Evolutionary conservation across 2,888 invertebrate genomes (phyloP).

Genomic region (Protonemura montana): DNA sequence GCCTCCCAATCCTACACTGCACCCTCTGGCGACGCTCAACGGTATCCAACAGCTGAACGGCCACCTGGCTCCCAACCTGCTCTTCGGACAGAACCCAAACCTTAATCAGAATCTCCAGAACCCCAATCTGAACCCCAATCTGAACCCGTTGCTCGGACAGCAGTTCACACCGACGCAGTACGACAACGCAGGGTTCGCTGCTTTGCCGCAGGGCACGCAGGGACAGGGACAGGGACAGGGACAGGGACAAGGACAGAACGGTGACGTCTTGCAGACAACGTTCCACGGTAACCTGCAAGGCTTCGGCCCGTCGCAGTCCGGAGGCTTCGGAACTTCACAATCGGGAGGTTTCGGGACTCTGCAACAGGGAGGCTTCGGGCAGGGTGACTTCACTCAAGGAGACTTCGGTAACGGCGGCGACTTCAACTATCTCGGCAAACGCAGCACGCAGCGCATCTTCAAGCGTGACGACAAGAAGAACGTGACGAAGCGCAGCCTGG

Average conservation of each 20-base stretch:
- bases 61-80: constrained; percentile 61
- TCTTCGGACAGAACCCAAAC: constrained; percentile 68
- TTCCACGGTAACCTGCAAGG: constrained; percentile 33
- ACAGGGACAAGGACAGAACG: constrained; percentile 15
- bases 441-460: constrained; percentile 46
- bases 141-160: constrained; percentile 27
- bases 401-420: constrained; percentile 13
- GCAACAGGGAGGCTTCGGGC: neutral
- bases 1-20: constrained; percentile 54
- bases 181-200: constrained; percentile 25
- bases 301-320: neutral
- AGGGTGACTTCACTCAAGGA: neutral
- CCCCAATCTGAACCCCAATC: constrained; percentile 38
- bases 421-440: constrained; percentile 22
- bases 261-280: constrained; percentile 32
- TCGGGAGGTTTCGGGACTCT: too few species aligned
- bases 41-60: constrained; percentile 48
- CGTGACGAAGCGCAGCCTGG: constrained; percentile 51
- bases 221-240: neutral
- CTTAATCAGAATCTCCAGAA: constrained; percentile 56
- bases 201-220: neutral
- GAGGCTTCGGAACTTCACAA: too few species aligned
- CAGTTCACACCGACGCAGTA: neutral
- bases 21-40: constrained; percentile 63
- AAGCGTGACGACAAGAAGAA: constrained; percentile 52